These are phyloP conservation scores for Trisateles emortualis DNA, from an alignment of 2,888 invertebrate genomes.

Conservation along the genomic window DNA sequence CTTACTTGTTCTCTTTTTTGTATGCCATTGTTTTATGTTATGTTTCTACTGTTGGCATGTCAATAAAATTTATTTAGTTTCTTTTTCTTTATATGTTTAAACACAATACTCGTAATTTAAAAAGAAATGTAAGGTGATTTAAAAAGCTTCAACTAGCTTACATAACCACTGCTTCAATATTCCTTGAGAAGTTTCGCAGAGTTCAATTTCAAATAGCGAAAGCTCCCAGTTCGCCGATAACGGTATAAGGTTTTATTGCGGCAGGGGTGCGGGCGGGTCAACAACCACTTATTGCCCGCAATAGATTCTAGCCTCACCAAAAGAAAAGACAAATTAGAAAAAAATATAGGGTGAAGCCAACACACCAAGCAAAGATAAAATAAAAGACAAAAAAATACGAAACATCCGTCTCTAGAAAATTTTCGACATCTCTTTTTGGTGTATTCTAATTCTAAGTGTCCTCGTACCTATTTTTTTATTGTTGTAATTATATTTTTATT, in stretches of 20 bases:
- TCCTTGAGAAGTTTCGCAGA: slow-evolving; percentile 1
- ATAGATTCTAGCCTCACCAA: slow-evolving; percentile 3
- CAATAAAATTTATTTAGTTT: too few species aligned
- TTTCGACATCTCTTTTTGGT: neutral
- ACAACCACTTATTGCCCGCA: slow-evolving; percentile 8
- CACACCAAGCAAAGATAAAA: slow-evolving; percentile 7
- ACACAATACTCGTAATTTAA: too few species aligned
- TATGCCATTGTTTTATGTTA: too few species aligned
- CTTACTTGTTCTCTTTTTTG: too few species aligned
- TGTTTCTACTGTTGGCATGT: too few species aligned
- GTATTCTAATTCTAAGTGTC: too few species aligned
- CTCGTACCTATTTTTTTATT: too few species aligned
- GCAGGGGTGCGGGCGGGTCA: slow-evolving; percentile 8
- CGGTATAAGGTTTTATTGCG: slow-evolving; percentile 12
- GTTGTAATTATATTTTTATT: too few species aligned
- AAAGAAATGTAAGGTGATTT: neutral
- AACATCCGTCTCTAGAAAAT: neutral
- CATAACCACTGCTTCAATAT: slow-evolving; percentile 1
- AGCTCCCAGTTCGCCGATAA: slow-evolving; percentile 4
- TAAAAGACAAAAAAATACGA: slow-evolving; percentile 7
- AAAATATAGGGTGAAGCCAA: slow-evolving; percentile 3
- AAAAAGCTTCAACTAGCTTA: neutral
- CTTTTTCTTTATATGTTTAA: too few species aligned
- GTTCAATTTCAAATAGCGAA: slow-evolving; percentile 6
- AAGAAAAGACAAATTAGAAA: slow-evolving; percentile 11